These are phyloP conservation scores for Ennomos fuscantarius DNA, from an alignment of 2,888 invertebrate species.

Conservation along the genomic window DNA sequence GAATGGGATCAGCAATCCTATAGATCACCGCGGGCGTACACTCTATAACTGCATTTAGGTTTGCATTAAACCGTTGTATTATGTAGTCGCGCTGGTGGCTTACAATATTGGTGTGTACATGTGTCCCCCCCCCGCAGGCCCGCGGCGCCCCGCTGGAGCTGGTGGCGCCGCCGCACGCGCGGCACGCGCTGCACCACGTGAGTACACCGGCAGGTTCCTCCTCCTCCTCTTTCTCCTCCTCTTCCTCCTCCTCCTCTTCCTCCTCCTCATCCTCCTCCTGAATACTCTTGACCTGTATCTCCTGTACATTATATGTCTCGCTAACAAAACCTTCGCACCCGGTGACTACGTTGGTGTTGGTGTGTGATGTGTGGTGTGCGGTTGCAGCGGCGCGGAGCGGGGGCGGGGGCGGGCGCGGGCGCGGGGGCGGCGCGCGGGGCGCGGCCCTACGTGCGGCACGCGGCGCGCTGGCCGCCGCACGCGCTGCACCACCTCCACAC, in stretches of 20 bases:
- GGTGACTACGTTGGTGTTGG: too few relatives aligned
- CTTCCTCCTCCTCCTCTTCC: too few relatives aligned
- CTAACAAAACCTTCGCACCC: too few relatives aligned
- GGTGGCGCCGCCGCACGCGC: conserved; percentile 71
- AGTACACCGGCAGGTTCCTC: conserved; percentile 45
- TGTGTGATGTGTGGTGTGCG: too few relatives aligned
- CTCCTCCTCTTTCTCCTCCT: too few relatives aligned
- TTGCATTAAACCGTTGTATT: not conserved
- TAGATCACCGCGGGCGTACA: too few relatives aligned
- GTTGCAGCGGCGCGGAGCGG: conserved; percentile 37
- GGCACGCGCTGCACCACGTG: conserved; percentile 70
- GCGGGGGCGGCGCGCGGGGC: conserved; percentile 53
- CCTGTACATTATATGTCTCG: too few relatives aligned
- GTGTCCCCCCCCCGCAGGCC: conserved; percentile 57
- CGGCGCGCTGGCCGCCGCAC: conserved; percentile 88
- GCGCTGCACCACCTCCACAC: conserved; percentile 91
- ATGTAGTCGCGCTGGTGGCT: not conserved
- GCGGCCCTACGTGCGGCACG: conserved; percentile 85
- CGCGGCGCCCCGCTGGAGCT: conserved; percentile 72
- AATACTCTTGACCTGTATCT: too few relatives aligned
- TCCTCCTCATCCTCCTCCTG: too few relatives aligned
- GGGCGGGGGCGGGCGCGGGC: conserved; percentile 43
- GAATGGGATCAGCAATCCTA: too few relatives aligned
- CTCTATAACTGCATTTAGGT: too few relatives aligned
- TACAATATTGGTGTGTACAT: not conserved